Evolutionary conservation across 2,888 invertebrate genomes (phyloP).

Genomic region (Epistrophe grossulariae): DNA sequence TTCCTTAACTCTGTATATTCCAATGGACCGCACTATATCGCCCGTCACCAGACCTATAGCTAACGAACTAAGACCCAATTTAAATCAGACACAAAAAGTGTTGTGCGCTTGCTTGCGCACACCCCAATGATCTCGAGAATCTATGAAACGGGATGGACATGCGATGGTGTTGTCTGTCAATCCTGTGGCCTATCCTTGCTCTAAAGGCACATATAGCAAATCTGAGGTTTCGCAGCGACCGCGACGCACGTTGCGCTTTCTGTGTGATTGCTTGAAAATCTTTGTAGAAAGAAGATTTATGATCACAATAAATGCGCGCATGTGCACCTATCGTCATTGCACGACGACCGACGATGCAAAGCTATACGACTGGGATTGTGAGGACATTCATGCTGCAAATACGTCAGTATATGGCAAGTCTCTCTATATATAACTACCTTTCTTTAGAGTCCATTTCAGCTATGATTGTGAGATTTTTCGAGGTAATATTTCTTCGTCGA

Average conservation of each 20-base stretch:
- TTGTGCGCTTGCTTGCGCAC: constrained; percentile 24
- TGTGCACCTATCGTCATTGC: constrained; percentile 28
- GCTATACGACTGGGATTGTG: neutral
- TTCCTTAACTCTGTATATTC: constrained; percentile 50
- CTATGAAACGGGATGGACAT: constrained; percentile 60
- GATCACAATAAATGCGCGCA: constrained; percentile 63
- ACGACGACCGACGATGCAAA: neutral
- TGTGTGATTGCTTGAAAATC: constrained; percentile 54
- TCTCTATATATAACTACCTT: constrained; percentile 34
- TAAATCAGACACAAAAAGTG: constrained; percentile 49
- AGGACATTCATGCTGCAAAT: constrained; percentile 42
- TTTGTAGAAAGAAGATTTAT: constrained; percentile 62
- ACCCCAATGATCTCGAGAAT: constrained; percentile 42
- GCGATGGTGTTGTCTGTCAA: constrained; percentile 69
- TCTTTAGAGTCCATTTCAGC: constrained; percentile 18
- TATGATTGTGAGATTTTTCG: constrained; percentile 53
- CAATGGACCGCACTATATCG: constrained; percentile 5
- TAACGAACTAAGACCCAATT: constrained; percentile 44
- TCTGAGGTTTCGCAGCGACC: neutral
- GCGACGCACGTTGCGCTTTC: constrained; percentile 28
- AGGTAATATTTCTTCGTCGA: constrained; percentile 52
- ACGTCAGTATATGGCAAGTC: neutral
- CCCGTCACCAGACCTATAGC: neutral
- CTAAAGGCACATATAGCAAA: constrained; percentile 17
- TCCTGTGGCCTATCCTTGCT: constrained; percentile 39